A percentile compares a stretch with the other conserved stretches of the same genome.
Conservation (phyloP, 2,888 invertebrate species). For the Drosophila austrosaltans region DNA sequence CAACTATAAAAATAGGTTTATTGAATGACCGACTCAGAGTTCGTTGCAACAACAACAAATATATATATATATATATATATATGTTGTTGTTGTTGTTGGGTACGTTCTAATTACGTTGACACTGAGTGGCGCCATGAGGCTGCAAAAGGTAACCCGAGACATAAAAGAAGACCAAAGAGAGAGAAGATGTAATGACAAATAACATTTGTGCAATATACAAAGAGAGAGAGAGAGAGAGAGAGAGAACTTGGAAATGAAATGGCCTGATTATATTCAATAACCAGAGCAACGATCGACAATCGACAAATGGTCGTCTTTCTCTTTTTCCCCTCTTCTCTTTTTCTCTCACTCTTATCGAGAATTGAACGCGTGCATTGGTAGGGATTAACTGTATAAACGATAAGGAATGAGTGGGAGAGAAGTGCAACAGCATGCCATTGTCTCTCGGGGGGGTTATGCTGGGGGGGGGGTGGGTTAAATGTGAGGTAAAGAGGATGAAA, state of each 20-base stretch:
- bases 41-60: not conserved
- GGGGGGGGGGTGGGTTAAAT: not conserved
- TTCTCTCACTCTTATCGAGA: not conserved
- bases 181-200: slow-evolving; percentile 26
- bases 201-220: too few relatives aligned
- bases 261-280: slow-evolving; percentile 56
- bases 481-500: slow-evolving; percentile 22
- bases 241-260: slow-evolving; percentile 41
- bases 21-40: slow-evolving; percentile 7
- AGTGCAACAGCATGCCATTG: slow-evolving; percentile 41
- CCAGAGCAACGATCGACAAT: slow-evolving; percentile 37
- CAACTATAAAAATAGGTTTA: not conserved
- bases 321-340: not conserved
- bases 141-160: slow-evolving; percentile 56
- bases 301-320: slow-evolving; percentile 53
- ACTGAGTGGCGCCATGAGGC: slow-evolving; percentile 63
- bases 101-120: slow-evolving; percentile 52
- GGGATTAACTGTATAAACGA: not conserved
- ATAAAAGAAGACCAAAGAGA: slow-evolving; percentile 16
- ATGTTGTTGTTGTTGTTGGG: not conserved
- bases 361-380: slow-evolving; percentile 8
- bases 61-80: not conserved
- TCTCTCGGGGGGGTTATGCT: not conserved
- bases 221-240: too few relatives aligned
- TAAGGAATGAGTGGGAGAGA: slow-evolving; percentile 16